Evolutionary conservation across 1,140 invertebrate species (phyloP).

Genomic region (Trissolcus basalis): DNA sequence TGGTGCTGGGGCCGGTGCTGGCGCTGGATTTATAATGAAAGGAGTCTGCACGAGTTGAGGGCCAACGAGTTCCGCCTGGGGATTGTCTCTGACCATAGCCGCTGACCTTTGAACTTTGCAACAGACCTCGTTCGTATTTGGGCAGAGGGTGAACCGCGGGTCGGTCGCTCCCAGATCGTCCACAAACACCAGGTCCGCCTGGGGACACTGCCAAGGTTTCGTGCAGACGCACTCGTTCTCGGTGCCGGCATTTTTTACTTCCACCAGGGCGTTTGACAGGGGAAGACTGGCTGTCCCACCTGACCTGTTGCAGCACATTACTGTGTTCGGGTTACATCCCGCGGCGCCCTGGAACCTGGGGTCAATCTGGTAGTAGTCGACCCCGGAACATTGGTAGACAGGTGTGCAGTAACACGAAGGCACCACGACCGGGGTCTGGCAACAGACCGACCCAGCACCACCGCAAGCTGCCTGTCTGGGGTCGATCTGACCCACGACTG

Average conservation of each 20-base stretch:
- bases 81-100: neutral
- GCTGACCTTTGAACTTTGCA: conserved; percentile 49
- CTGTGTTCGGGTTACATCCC: neutral
- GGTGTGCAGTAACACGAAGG: conserved; percentile 45
- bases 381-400: conserved; percentile 20
- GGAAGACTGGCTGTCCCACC: conserved; percentile 3
- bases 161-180: conserved; percentile 65
- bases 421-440: neutral
- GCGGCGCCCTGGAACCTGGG: conserved; percentile 30
- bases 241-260: conserved; percentile 60
- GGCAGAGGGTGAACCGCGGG: conserved; percentile 66
- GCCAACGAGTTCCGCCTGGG: conserved; percentile 9
- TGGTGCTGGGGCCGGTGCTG: neutral
- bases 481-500: conserved; percentile 59
- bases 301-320: conserved; percentile 58
- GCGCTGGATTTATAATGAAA: conserved; percentile 21
- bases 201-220: conserved; percentile 56
- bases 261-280: neutral
- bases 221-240: conserved; percentile 66
- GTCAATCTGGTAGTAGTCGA: conserved; percentile 31
- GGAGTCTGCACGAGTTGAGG: conserved; percentile 7
- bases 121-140: conserved; percentile 63
- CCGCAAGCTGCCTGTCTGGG: conserved; percentile 58
- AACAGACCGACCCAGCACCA: conserved; percentile 27
- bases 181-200: conserved; percentile 48